Percentiles rank a stretch among this genome's conserved stretches.
Evolutionary conservation across 1,140 invertebrate genomes (phyloP).

Genomic region (Laupala kohalensis): DNA sequence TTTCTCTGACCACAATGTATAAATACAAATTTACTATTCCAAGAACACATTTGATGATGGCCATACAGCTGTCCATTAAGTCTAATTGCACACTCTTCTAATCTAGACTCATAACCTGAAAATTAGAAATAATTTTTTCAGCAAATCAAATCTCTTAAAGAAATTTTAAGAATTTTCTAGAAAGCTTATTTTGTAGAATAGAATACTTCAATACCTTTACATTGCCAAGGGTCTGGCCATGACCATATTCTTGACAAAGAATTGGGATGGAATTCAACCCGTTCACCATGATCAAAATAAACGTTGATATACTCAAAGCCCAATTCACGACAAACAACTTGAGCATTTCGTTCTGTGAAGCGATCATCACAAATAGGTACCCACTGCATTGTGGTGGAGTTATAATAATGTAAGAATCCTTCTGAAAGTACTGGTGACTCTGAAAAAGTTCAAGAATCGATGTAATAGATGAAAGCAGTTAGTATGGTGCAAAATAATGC

Average conservation of each 20-base stretch:
- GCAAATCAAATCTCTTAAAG: not conserved
- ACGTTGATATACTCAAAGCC: constrained; percentile 81
- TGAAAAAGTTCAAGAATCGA: too few relatives aligned
- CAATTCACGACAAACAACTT: constrained; percentile 90
- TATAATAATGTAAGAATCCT: constrained; percentile 89
- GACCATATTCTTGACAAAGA: constrained; percentile 74
- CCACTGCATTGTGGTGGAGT: constrained; percentile 88
- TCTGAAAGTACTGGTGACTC: constrained; percentile 20
- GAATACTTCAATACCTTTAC: constrained; percentile 37
- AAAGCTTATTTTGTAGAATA: not conserved
- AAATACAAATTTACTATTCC: constrained; percentile 86
- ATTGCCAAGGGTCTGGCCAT: constrained; percentile 86
- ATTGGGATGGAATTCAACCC: constrained; percentile 75
- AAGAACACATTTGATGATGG: constrained; percentile 67
- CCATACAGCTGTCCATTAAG: constrained; percentile 81
- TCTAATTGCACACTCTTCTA: constrained; percentile 79
- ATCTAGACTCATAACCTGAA: constrained; percentile 64
- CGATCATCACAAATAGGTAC: constrained; percentile 89
- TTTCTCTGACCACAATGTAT: constrained; percentile 78
- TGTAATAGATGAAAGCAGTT: too few relatives aligned
- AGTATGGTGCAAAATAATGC: too few relatives aligned
- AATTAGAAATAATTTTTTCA: constrained; percentile 14
- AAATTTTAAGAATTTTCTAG: not conserved
- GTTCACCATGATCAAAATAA: constrained; percentile 62
- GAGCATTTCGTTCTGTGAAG: constrained; percentile 87